phyloP scores from a whole-genome alignment of 1,140 invertebrate genomes.

The Ruditapes philippinarum region DNA sequence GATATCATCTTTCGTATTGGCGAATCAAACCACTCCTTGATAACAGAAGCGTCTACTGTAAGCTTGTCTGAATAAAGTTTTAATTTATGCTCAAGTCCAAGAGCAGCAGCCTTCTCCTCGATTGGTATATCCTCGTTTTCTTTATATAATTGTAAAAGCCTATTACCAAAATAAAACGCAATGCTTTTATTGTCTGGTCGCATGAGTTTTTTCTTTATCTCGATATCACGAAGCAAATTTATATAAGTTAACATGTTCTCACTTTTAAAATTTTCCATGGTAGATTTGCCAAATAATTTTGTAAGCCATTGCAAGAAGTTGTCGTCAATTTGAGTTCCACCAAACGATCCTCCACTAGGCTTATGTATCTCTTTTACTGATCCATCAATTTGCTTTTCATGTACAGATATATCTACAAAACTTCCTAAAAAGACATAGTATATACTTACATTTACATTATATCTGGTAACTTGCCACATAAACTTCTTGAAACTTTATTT shows the following conservation, averaged over 20 bases:
- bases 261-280: background rate
- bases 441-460: too few species aligned
- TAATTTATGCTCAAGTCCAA: background rate
- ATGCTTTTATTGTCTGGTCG: background rate
- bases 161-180: background rate
- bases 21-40: background rate
- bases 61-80: background rate
- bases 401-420: slow-evolving; percentile 29
- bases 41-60: background rate
- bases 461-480: too few species aligned
- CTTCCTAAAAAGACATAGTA: slow-evolving; percentile 36
- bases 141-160: background rate
- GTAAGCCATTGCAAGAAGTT: slow-evolving; percentile 21
- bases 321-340: slow-evolving; percentile 9
- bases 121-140: background rate
- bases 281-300: background rate
- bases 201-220: slow-evolving; percentile 34
- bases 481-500: too few species aligned
- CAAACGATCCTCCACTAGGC: slow-evolving; percentile 27
- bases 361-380: slow-evolving; percentile 17
- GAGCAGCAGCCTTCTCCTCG: background rate
- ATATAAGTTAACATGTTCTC: slow-evolving; percentile 24
- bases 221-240: slow-evolving; percentile 18
- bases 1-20: background rate
- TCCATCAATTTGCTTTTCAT: background rate